Evolutionary conservation across 1,140 invertebrate genomes (phyloP), one percentile per base, ranked within the genome.

Genomic region (Diorhabda carinulata): DNA sequence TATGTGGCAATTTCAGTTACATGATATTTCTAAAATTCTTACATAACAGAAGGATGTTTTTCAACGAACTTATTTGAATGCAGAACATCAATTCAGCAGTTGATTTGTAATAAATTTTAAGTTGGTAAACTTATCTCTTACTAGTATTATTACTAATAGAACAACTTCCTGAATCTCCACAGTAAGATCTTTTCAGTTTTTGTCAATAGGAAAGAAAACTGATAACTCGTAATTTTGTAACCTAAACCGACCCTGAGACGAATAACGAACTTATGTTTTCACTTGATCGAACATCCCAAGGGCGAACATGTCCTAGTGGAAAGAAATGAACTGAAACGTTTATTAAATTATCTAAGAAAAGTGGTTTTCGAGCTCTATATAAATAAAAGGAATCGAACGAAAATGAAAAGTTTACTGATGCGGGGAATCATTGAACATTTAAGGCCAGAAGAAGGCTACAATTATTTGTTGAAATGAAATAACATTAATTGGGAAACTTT

Each of bases 361-460:
- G 47, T 52, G 47, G 47, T 3, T 52, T 52, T 52, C 47, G 47
- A 52, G 6, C 4, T n/a, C 6, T n/a, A 8, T 8, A 52, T 52
- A 52, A n/a, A 52, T n/a, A 52, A 52, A 52, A 52, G 4, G 47
- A 52, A 52, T 52, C n/a, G 47, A 4, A 52, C n/a, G 47, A n/a
- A 52, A 52, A 52, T 52, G 47, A 52, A 52, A 52, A 52, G n/a
- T 52, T 6, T n/a, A 52, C n/a, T 52, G 47, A 52, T 8, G 47
- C 47, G 47, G 47, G 47, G 47, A 52, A 52, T 52, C 47, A 52
- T 52, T 52, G 47, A 52, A 52, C 47, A 52, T 52, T 52, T 52
- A 4, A 52, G 47, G 47, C 47, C 47, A 52, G 47, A 52, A n/a
- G 47, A 52, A 52, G 47, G 47, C 47, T 52, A 52, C 47, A 52